phyloP scores from a whole-genome alignment of 2,113 vertebrate genomes.

The Mixornis gularis region DNA sequence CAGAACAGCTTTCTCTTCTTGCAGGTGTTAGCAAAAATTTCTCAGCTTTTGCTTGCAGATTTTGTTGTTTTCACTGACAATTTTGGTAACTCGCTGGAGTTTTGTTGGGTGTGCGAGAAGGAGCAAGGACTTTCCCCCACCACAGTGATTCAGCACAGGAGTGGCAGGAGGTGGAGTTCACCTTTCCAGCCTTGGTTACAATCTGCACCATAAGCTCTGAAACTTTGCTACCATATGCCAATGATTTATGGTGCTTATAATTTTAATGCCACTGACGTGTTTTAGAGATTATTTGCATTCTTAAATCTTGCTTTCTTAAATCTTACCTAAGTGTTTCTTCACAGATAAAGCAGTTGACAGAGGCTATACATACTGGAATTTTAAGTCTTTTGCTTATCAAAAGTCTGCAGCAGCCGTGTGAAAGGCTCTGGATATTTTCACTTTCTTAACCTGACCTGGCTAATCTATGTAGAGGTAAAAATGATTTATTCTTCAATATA shows the following conservation, averaged over 20 bases:
- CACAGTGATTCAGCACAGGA: constrained; percentile 3
- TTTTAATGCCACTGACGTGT: background rate
- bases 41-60: background rate
- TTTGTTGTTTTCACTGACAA: background rate
- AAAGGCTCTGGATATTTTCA: background rate
- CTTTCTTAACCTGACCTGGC: background rate
- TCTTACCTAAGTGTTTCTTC: background rate
- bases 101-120: background rate
- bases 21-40: background rate
- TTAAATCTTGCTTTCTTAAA: constrained; percentile 8
- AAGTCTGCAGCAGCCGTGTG: background rate
- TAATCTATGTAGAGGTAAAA: background rate
- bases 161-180: constrained; percentile 27
- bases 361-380: background rate
- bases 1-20: background rate
- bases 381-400: constrained; percentile 18
- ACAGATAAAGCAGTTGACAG: constrained; percentile 21
- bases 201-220: background rate
- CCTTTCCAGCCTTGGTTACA: background rate
- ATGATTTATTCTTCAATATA: background rate
- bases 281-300: background rate
- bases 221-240: background rate
- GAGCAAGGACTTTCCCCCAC: constrained; percentile 1
- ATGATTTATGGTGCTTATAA: background rate
- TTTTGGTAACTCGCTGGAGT: background rate